These are phyloP conservation scores for Phyto melanocephala DNA, from an alignment of 2,888 invertebrate species.

Conservation along the genomic window DNA sequence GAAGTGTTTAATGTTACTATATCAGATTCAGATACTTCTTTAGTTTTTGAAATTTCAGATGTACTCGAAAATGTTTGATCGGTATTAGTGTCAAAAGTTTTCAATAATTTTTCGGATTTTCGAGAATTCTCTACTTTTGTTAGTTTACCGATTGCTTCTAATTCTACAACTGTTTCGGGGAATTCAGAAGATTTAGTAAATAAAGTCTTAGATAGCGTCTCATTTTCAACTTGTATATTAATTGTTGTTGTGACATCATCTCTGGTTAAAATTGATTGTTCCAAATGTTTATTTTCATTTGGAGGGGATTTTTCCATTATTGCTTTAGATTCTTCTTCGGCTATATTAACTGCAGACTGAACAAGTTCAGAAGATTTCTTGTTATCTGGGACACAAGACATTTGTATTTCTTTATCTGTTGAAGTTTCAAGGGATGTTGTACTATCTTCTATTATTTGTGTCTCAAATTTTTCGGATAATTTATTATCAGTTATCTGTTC, in stretches of 20 bases:
- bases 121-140: not conserved
- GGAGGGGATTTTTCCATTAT: no score
- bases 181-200: not conserved
- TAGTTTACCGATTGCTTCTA: not conserved
- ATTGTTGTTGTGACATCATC: no score
- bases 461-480: not conserved
- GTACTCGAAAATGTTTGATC: not conserved
- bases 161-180: not conserved
- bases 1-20: no score
- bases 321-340: not conserved
- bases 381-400: not conserved
- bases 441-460: not conserved
- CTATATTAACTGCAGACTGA: not conserved
- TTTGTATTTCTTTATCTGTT: not conserved
- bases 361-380: not conserved
- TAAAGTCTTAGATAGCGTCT: not conserved
- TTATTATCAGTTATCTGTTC: not conserved
- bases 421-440: not conserved
- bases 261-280: no score
- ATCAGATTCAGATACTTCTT: not conserved
- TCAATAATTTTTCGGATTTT: not conserved
- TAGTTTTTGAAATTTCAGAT: not conserved
- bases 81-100: not conserved
- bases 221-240: not conserved
- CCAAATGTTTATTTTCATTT: no score